phyloP scores from a whole-genome alignment of 2,113 vertebrate genomes.

The Capreolus pygargus region DNA sequence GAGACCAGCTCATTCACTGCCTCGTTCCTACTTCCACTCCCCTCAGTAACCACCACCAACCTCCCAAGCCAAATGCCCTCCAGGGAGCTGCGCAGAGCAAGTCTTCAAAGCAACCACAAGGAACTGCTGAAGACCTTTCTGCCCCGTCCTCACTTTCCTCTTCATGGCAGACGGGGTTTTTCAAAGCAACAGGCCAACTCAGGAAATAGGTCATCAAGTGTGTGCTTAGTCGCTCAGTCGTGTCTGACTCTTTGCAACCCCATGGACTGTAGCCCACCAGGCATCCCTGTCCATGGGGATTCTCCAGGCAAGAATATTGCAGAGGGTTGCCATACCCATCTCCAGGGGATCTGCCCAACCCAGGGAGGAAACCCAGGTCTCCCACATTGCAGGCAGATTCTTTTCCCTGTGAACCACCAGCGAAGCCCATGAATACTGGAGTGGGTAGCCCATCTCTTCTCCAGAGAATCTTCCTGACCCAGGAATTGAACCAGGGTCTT shows the following conservation, averaged over 20 bases:
- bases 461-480: not conserved
- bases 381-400: not conserved
- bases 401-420: not conserved
- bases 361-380: not conserved
- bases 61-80: accelerated
- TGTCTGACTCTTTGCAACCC: not conserved
- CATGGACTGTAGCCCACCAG: not conserved
- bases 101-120: not conserved
- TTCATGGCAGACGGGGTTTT: not conserved
- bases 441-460: not conserved
- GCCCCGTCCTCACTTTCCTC: accelerated
- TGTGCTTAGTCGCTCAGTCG: not conserved
- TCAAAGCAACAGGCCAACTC: not conserved
- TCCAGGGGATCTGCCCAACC: not conserved
- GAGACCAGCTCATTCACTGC: not conserved
- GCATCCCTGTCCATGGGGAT: not conserved
- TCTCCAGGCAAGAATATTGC: not conserved
- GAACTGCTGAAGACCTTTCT: not conserved
- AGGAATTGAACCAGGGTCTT: not conserved
- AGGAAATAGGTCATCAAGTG: not conserved
- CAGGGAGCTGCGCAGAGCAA: not conserved
- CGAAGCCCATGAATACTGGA: not conserved
- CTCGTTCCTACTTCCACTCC: not conserved
- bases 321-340: not conserved
- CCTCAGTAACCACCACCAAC: not conserved